Percentiles rank a stretch among this genome's conserved stretches.
phyloP scores from a whole-genome alignment of 2,113 vertebrate species.

The Hydrolagus affinis region DNA sequence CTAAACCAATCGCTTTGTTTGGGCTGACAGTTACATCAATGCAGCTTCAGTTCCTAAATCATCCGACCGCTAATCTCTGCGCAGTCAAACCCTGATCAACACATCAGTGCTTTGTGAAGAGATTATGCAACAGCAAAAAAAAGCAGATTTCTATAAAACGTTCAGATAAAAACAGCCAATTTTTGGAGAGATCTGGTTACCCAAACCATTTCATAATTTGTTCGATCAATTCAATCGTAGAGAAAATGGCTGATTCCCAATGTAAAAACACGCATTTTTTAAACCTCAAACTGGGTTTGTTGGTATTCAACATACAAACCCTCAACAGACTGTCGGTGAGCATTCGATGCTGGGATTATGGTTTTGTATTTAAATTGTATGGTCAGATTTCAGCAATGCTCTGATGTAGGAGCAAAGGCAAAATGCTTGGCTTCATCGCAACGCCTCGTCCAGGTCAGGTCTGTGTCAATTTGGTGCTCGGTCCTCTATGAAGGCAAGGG shows the following conservation, averaged over 20 bases:
- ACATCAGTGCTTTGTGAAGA: conserved; percentile 3
- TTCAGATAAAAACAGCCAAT: conserved; percentile 30
- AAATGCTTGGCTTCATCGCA: background rate
- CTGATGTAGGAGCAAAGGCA: background rate
- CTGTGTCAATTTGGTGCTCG: no score
- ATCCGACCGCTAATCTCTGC: background rate
- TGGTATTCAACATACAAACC: no score
- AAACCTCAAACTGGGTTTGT: background rate
- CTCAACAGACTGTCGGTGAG: no score
- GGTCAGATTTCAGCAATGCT: background rate
- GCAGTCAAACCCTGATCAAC: background rate
- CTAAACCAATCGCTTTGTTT: background rate
- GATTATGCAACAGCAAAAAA: conserved; percentile 15
- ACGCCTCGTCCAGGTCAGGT: no score
- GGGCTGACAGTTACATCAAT: no score
- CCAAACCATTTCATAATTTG: background rate
- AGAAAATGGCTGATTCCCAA: background rate
- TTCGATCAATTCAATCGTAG: background rate
- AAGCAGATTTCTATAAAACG: conserved; percentile 12
- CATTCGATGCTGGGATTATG: background rate
- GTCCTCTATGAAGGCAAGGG: no score
- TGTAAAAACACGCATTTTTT: conserved; percentile 7
- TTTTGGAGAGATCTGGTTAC: background rate
- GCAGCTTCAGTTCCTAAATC: background rate
- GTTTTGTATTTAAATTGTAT: background rate